phyloP scores from a whole-genome alignment of 2,113 vertebrate species.

The Struthio camelus region DNA sequence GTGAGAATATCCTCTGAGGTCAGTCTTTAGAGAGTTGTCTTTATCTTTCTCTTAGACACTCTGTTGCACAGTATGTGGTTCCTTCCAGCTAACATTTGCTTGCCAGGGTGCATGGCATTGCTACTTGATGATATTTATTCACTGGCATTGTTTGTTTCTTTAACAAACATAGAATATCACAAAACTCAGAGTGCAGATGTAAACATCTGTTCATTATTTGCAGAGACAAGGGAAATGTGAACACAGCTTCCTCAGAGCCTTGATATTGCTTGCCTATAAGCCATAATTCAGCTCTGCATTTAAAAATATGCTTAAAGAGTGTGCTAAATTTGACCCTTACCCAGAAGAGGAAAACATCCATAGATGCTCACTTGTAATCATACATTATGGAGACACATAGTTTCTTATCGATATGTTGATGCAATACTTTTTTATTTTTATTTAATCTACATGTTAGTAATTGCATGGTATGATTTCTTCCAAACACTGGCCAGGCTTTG shows the following conservation, averaged over 20 bases:
- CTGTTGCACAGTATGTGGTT: background rate
- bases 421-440: background rate
- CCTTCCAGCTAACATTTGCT: background rate
- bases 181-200: background rate
- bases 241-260: background rate
- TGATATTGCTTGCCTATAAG: background rate
- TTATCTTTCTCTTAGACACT: background rate
- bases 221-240: background rate
- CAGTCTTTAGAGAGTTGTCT: background rate
- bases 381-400: background rate
- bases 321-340: background rate
- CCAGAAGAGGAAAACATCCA: background rate
- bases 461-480: background rate
- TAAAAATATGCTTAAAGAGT: background rate
- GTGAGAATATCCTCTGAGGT: background rate
- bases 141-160: background rate
- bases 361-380: background rate
- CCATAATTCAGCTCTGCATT: background rate
- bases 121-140: background rate
- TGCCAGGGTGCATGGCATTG: background rate
- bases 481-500: background rate
- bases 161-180: background rate
- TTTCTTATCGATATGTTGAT: background rate
- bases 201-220: background rate
- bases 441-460: background rate